Evolutionary conservation across 2,113 vertebrate species (phyloP).

Genomic region (Lepus europaeus): DNA sequence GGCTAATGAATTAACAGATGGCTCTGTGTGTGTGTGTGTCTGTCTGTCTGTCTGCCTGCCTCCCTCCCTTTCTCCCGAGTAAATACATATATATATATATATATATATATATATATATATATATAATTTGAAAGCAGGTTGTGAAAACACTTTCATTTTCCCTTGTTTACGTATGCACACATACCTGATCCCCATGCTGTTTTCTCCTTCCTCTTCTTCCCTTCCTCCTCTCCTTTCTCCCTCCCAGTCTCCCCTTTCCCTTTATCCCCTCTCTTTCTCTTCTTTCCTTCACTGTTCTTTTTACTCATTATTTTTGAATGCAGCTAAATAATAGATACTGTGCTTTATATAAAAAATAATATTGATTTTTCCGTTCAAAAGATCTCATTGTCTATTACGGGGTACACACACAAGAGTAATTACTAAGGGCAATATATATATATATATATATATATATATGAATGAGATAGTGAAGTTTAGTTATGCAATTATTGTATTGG

Average conservation of each 20-base stretch:
- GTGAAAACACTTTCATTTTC: background rate
- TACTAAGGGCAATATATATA: background rate
- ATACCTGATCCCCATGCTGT: background rate
- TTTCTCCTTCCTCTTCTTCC: background rate
- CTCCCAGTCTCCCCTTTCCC: too few species aligned
- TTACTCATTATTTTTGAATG: background rate
- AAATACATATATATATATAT: background rate
- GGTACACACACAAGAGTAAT: background rate
- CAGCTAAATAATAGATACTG: background rate
- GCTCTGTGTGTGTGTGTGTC: too few species aligned
- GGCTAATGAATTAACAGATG: too few species aligned
- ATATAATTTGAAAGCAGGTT: background rate
- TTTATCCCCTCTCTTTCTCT: background rate
- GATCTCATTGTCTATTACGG: background rate
- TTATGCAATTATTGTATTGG: background rate
- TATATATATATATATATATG: background rate
- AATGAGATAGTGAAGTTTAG: background rate
- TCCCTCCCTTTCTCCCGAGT: too few species aligned
- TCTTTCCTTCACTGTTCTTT: background rate
- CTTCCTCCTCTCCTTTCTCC: background rate
- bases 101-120: too few species aligned
- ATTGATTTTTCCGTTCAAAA: background rate
- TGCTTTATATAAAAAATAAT: background rate
- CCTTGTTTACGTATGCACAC: background rate
- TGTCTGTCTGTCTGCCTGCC: too few species aligned